Evolutionary conservation across 2,113 vertebrate species (phyloP).

Genomic region (Oncorhynchus kisutch): DNA sequence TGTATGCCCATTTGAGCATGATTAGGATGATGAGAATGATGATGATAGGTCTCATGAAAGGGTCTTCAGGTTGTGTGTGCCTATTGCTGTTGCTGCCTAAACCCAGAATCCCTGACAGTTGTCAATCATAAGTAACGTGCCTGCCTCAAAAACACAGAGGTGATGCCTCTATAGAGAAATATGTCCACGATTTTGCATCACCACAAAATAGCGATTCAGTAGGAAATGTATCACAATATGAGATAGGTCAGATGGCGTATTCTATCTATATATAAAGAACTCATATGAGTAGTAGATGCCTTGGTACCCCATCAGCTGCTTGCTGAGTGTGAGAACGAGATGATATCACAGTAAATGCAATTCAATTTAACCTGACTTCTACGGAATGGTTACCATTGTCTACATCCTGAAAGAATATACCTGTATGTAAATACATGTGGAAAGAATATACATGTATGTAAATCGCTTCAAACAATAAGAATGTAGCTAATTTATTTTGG

Average conservation of each 20-base stretch:
- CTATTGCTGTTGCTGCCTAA: background rate
- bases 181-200: background rate
- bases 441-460: too few relatives aligned
- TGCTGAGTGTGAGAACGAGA: background rate
- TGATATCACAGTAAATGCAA: background rate
- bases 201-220: background rate
- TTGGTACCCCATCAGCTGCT: background rate
- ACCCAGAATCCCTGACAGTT: background rate
- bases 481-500: background rate
- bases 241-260: background rate
- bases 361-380: background rate
- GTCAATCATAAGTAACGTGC: background rate
- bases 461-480: background rate
- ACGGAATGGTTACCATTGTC: too few relatives aligned
- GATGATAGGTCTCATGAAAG: background rate
- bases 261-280: background rate
- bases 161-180: too few relatives aligned
- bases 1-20: too few relatives aligned
- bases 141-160: background rate
- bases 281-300: background rate
- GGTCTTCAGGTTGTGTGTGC: background rate
- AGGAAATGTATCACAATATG: too few relatives aligned
- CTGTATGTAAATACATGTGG: too few relatives aligned
- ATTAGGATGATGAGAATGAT: background rate
- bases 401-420: too few relatives aligned